A percentile compares a stretch with the other conserved stretches of the same genome.
These are phyloP conservation scores for Callyntrura sp. DNA, from an alignment of 2,888 invertebrate species.

Conservation along the genomic window DNA sequence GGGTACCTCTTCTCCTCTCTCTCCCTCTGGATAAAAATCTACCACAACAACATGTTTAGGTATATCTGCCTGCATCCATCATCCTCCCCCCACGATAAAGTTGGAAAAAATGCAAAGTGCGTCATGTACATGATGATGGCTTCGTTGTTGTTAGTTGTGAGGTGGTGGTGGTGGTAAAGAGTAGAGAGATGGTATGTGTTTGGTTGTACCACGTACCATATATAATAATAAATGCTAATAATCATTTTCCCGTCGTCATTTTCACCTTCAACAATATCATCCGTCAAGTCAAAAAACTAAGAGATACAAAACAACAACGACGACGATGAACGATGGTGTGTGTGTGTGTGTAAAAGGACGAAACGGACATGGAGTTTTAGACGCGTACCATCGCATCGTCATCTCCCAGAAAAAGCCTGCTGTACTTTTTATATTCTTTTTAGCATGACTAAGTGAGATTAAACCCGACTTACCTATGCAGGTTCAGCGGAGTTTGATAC, in stretches of 20 bases:
- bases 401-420: not conserved
- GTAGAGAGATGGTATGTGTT: not conserved
- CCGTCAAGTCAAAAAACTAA: slow-evolving; percentile 15
- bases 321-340: not conserved
- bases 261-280: slow-evolving; percentile 73
- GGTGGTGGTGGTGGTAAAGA: not conserved
- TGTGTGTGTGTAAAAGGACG: not conserved
- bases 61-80: not conserved
- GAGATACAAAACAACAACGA: not conserved
- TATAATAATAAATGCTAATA: slow-evolving; percentile 26
- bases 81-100: not conserved
- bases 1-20: slow-evolving; percentile 1
- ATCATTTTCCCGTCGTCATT: slow-evolving; percentile 65
- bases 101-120: slow-evolving; percentile 46
- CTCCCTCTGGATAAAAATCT: slow-evolving; percentile 5
- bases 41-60: not conserved
- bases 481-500: not conserved
- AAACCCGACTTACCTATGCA: not conserved
- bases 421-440: too few relatives aligned
- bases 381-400: not conserved
- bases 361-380: not conserved
- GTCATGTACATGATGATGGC: slow-evolving; percentile 36
- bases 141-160: not conserved
- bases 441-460: not conserved
- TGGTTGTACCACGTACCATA: slow-evolving; percentile 51